These are phyloP conservation scores for Periphyllus acericola DNA, from an alignment of 2,888 invertebrate genomes.

Conservation along the genomic window DNA sequence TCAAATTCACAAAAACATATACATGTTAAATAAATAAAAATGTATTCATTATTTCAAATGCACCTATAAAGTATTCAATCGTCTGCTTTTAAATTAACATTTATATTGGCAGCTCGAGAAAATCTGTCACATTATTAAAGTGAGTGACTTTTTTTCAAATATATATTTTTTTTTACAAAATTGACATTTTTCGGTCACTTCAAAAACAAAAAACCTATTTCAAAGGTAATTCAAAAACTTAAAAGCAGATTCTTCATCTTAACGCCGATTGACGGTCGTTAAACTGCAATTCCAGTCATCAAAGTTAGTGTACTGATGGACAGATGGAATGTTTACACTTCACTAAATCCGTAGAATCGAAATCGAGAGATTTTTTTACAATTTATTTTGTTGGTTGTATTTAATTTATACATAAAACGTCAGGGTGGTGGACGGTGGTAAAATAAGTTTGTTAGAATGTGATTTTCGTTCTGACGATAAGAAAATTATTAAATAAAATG, in stretches of 20 bases:
- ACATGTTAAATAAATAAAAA: too few species aligned
- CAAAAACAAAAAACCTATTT: constrained; percentile 37
- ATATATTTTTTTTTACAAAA: background rate
- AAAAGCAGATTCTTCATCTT: constrained; percentile 16
- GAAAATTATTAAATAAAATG: background rate
- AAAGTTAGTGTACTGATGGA: background rate
- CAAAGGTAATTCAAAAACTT: constrained; percentile 29
- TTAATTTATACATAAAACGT: too few species aligned
- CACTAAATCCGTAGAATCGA: background rate
- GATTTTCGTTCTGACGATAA: background rate
- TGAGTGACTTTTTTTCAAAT: constrained; percentile 2
- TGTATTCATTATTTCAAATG: constrained; percentile 28
- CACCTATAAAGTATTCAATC: constrained; percentile 5
- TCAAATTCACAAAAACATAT: too few species aligned
- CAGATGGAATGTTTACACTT: background rate
- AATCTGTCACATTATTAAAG: constrained; percentile 27
- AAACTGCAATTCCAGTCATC: background rate
- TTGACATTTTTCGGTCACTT: constrained; percentile 28
- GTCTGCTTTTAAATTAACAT: constrained; percentile 51
- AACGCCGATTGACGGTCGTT: background rate
- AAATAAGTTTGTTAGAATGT: background rate
- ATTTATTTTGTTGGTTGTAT: too few species aligned
- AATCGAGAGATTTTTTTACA: constrained; percentile 1
- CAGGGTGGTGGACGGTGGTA: too few species aligned
- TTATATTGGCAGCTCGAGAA: constrained; percentile 46